Evolutionary conservation across 2,113 vertebrate genomes (phyloP), one percentile per base, ranked within the genome.

Genomic region (Bambusicola thoracicus): DNA sequence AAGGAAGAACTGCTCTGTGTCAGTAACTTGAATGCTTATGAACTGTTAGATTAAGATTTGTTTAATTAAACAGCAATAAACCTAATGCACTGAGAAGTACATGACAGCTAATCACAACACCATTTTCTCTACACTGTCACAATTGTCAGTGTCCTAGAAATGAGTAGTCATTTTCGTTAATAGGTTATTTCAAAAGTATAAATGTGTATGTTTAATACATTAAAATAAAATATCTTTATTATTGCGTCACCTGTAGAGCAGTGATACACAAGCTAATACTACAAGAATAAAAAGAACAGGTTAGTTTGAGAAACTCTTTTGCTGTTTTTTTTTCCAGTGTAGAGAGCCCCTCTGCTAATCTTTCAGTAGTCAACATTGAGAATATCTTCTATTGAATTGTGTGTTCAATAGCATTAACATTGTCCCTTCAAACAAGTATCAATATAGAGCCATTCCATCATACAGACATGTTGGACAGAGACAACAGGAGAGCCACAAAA

Each of bases 11-110:
- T 94, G 14, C 72, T 79, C 58, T 38, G 74, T 79, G 90, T 74
- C 81, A 62, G 55, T 85, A 91, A 73, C 25, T 80, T 92, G 78
- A 51, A 53, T 69, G 92, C 74, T 83, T 94, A 90, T 81, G 95
- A 95, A 59, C 53, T 78, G 38, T 81, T 49, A 55, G 87, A 86
- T 78, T 92, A 89, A 85, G 66, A 74, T 84, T 73, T 95, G 43
- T 85, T 67, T 95, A 77, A 91, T 95, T 93, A 96, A 89, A 49
- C 58, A 81, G 83, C 34, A 95, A 38, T 94, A 75, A 96, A 91
- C 59, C 36, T 86, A 96, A 85, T 65, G 70, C 89, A n/a, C 70
- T 89, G 62, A 44, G 58, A 40, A 93, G 61, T 62, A 40, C 67
- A 4, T 72, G 91, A 75, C n/a, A 83, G 58, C 80, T 90, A 82